Evolutionary conservation across 2,888 invertebrate genomes (phyloP).

Genomic region (Agonopterix arenella): DNA sequence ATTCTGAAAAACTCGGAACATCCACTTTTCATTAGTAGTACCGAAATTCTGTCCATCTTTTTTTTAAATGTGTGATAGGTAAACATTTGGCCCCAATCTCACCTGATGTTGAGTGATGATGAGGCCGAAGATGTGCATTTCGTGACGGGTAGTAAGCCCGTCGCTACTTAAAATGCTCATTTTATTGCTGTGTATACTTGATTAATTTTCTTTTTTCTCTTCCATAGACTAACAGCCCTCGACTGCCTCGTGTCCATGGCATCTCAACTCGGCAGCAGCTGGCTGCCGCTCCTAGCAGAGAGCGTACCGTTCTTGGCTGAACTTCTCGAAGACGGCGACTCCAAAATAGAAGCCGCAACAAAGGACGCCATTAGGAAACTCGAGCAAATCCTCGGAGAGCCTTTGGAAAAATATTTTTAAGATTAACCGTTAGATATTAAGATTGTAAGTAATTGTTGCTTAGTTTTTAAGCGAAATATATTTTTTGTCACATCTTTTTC

Average conservation of each 20-base stretch:
- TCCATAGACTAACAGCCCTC: constrained; percentile 79
- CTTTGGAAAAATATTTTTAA: constrained; percentile 92
- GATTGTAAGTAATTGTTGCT: no score
- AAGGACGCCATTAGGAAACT: constrained; percentile 89
- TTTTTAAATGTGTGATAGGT: no score
- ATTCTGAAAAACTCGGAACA: no score
- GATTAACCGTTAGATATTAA: not conserved
- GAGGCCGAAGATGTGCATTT: no score
- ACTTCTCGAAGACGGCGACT: constrained; percentile 92
- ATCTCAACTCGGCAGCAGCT: constrained; percentile 90
- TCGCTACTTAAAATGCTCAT: no score
- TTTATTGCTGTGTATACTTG: not conserved
- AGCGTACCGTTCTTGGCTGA: constrained; percentile 96
- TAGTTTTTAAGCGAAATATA: no score
- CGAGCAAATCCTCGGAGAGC: constrained; percentile 92
- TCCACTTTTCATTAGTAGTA: no score
- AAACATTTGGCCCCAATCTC: no score
- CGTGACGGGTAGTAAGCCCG: no score
- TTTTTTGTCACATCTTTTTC: no score
- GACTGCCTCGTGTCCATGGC: constrained; percentile 87
- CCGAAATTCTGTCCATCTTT: no score
- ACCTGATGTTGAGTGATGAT: no score
- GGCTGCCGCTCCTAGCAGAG: constrained; percentile 92
- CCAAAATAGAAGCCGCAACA: constrained; percentile 86
- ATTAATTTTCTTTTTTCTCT: not conserved